A percentile compares a stretch with the other conserved stretches of the same genome.
These are phyloP conservation scores for Hoplostethus atlanticus DNA, from an alignment of 2,797 vertebrate genomes.

Conservation along the genomic window DNA sequence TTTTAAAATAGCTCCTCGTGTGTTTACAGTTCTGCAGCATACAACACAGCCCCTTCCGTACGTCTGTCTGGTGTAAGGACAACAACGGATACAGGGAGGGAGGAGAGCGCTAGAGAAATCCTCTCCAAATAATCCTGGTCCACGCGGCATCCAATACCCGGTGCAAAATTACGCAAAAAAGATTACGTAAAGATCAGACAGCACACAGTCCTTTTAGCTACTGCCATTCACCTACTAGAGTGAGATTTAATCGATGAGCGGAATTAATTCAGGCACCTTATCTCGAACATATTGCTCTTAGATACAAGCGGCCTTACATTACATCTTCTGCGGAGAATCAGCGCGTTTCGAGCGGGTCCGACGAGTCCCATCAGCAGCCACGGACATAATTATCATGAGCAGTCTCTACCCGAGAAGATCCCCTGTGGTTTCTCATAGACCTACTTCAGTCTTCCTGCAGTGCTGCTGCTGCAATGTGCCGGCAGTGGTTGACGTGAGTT, in stretches of 20 bases:
- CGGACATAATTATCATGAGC: conserved; percentile 63
- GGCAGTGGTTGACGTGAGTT: conserved; percentile 46
- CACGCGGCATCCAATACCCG: conserved; percentile 59
- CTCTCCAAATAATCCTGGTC: conserved; percentile 63
- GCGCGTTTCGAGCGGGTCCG: conserved; percentile 64
- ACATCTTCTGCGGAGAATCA: conserved; percentile 46
- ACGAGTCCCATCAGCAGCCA: conserved; percentile 68
- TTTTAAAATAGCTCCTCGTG: conserved; percentile 48
- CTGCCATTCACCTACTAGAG: not conserved
- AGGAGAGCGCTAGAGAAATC: conserved; percentile 40
- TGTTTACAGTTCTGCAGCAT: conserved; percentile 55
- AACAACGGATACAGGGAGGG: conserved; percentile 56
- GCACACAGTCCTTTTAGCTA: conserved; percentile 19
- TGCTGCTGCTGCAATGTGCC: conserved; percentile 24
- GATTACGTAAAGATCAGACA: conserved; percentile 71
- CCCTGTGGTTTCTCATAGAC: conserved; percentile 45
- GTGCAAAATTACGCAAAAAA: conserved; percentile 61
- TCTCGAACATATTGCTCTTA: conserved; percentile 24
- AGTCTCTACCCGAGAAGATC: conserved; percentile 40
- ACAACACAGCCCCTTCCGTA: conserved; percentile 38
- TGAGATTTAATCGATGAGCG: conserved; percentile 9
- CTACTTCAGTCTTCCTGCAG: conserved; percentile 33
- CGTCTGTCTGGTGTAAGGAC: conserved; percentile 48
- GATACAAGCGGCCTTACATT: conserved; percentile 14
- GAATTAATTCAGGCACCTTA: not conserved